Evolutionary conservation across 2,113 vertebrate genomes (phyloP), one percentile per base, ranked within the genome.

Genomic region (Atlantisia rogersi): DNA sequence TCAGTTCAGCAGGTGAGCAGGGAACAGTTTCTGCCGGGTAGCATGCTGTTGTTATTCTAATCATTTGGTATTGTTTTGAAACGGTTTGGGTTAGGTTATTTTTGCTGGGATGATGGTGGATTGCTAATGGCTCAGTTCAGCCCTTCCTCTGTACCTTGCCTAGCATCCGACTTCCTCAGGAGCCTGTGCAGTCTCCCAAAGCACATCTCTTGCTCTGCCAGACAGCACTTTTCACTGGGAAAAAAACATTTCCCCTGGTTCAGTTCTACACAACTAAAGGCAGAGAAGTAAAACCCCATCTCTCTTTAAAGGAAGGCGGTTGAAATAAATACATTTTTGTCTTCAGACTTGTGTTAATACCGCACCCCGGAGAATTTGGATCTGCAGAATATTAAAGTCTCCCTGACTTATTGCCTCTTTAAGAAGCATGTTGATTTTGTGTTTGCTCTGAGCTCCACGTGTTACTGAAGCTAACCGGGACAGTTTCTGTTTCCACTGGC

Each of bases 361-460:
- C 0, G 0, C 73, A 94, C 80, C 44, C 88, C 0, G 0, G 95
- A 95, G 95, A 96, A 92, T 97, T 78, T 75, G 71, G 35, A 90
- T 79, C 86, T 88, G 69, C 76, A 82, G 77, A 71, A 89, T 92
- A 86, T 84, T 94, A 84, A 93, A 96, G 65, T 42, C 65, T 95
- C 50, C 21, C 83, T 93, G 76, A 95, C 73, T 95, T 96, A 84
- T 22, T 88, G 67, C 69, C 63, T 93, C 59, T 96, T 96, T 96
- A 91, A 93, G 90, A n/a, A 93, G 28, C 15, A 24, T 84, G 92
- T 93, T 96, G 86, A 40, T 96, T 96, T 94, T 96, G 93, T 80
- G 58, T 79, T 88, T 75, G 71, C 71, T 90, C 82, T 75, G 62
- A 93, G 77, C 62, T 81, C 80, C 88, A 76, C 0, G 1, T 85